These are phyloP conservation scores for Gracilinanus agilis DNA, from an alignment of 2,113 vertebrate genomes.

Conservation along the genomic window DNA sequence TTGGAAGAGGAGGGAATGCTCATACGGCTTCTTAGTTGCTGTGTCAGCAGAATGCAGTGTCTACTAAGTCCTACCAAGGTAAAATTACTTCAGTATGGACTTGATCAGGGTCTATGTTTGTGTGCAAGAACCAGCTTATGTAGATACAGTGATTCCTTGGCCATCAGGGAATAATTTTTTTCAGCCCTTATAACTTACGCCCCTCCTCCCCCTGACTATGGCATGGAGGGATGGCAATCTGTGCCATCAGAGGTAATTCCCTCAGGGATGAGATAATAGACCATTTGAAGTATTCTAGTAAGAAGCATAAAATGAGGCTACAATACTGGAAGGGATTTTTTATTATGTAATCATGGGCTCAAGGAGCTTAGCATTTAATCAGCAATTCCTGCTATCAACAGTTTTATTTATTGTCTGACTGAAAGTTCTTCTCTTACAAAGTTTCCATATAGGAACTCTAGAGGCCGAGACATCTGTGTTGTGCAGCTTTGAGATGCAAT, in stretches of 20 bases:
- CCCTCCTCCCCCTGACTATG: neutral
- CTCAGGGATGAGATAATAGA: neutral
- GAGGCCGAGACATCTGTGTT: constrained; percentile 68
- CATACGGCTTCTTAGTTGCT: neutral
- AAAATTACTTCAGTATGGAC: neutral
- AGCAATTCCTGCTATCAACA: constrained; percentile 37
- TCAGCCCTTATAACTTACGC: neutral
- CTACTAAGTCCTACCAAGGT: neutral
- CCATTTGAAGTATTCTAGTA: neutral
- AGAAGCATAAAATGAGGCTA: neutral
- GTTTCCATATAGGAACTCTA: constrained; percentile 53
- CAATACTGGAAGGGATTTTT: constrained; percentile 1
- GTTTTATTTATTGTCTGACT: neutral
- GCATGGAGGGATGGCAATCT: neutral
- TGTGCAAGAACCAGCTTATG: neutral
- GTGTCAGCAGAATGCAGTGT: neutral
- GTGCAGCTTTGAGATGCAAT: constrained; percentile 62
- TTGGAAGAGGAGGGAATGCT: neutral
- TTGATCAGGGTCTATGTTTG: neutral
- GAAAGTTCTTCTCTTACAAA: constrained; percentile 54
- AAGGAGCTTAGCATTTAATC: neutral
- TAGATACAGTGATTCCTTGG: neutral
- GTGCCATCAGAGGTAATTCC: neutral
- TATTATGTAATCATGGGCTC: constrained; percentile 1
- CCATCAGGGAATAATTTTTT: neutral